Base-by-base conservation (phyloP, 2,797 vertebrate genomes). In the Amniataba percoides region DNA sequence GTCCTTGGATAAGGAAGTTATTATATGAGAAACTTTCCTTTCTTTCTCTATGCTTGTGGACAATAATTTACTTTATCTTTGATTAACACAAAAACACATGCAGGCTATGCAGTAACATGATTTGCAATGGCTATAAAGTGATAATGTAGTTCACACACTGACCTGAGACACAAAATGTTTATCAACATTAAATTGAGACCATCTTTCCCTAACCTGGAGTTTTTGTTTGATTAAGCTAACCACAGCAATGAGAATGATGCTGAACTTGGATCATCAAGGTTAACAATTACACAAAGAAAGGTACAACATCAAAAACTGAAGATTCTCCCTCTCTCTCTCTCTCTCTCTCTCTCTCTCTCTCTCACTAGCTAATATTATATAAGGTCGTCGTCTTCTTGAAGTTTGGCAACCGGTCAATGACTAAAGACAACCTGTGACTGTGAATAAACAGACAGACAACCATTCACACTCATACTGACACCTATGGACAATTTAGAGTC, bases 361-460 rank as follows among this genome's bases (percentile, higher is more conserved):
- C 55, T 61, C 25, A n/a, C 66, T 78, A 39, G 13, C 46, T 80
- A 42, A 59, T 49, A 60, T 73, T 63, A 77, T 72, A 80, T 64
- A 59, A 77, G 55, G 27, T 31, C 27, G 3, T 31, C 2, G 18
- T 7, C 23, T 19, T 19, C 25, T 63, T 34, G 15, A 18, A 62
- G 43, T 48, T 62, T 62, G 53, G 19, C 59, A 64, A 51, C 68
- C 59, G 60, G 63, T 72, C 62, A 68, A 55, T 69, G 68, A 64
- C 7, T 23, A 48, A 46, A 46, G 60, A 13, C 60, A 36, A 58
- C 21, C 42, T 31, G 25, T 48, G 34, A 43, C 21, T 23, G 45
- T 55, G 66, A 67, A 49, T 25, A 48, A n/a, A 3, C 3, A 71
- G 31, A 74, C 52, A 46, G 71, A 55, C 57, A 59, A 25, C 31